Evolutionary conservation across 2,797 vertebrate species (phyloP).

Genomic region (Staurois parvus): DNA sequence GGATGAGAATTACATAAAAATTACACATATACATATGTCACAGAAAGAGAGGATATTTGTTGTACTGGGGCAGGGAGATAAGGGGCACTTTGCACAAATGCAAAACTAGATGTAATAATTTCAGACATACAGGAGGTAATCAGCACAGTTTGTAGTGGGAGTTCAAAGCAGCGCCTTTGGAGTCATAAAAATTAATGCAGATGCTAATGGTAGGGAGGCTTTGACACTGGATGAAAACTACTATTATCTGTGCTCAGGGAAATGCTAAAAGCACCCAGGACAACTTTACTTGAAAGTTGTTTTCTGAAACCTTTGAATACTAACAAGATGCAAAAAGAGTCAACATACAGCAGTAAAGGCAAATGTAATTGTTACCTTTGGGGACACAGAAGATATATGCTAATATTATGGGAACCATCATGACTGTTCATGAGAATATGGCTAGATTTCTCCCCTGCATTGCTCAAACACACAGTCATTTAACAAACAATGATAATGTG

Average conservation of each 20-base stretch:
- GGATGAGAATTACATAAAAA: slow-evolving; percentile 1
- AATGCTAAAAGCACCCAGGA: slow-evolving; percentile 1
- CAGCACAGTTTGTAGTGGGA: not conserved
- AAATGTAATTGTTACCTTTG: not conserved
- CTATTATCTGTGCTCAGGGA: slow-evolving; percentile 1
- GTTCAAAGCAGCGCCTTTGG: not conserved
- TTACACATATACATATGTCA: not conserved
- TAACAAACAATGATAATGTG: too few species aligned
- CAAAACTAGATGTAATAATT: slow-evolving; percentile 13
- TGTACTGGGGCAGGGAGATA: slow-evolving; percentile 18
- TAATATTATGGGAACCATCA: not conserved
- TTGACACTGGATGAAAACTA: slow-evolving; percentile 1
- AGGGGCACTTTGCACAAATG: slow-evolving; percentile 16
- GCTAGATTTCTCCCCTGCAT: not conserved
- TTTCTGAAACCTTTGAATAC: not conserved
- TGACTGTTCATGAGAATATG: not conserved
- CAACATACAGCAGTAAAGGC: too few species aligned
- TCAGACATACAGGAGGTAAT: slow-evolving; percentile 12
- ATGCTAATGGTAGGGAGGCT: not conserved
- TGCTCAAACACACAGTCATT: too few species aligned
- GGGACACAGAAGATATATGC: not conserved
- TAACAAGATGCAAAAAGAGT: not conserved
- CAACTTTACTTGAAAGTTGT: not conserved
- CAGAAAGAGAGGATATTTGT: slow-evolving; percentile 13
- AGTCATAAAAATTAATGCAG: not conserved